A percentile compares a stretch with the other conserved stretches of the same genome.
Conservation (phyloP, 1,140 invertebrate species). For the Ectropis grisescens region DNA sequence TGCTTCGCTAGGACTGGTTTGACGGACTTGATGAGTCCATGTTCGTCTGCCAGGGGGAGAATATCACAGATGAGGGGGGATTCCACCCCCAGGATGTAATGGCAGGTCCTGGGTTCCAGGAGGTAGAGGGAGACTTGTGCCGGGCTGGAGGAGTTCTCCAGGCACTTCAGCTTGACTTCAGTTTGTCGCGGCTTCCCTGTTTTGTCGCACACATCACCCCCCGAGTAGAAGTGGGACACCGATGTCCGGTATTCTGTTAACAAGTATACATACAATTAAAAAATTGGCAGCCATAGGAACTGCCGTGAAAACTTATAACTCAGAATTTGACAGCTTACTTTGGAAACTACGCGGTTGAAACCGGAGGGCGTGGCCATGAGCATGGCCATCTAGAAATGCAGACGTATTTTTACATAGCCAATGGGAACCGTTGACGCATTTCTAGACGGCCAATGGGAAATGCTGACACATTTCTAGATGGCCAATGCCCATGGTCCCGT, state of each 20-base stretch:
- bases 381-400: too few relatives aligned
- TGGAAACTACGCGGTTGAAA: too few relatives aligned
- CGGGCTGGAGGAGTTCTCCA: constrained; percentile 75
- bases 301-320: too few relatives aligned
- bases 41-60: constrained; percentile 80
- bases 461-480: too few relatives aligned
- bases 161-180: constrained; percentile 90
- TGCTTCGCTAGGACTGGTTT: constrained; percentile 10
- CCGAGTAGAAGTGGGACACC: constrained; percentile 89
- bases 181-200: constrained; percentile 85
- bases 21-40: constrained; percentile 71
- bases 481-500: too few relatives aligned
- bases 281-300: too few relatives aligned
- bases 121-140: constrained; percentile 90
- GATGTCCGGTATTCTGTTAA: constrained; percentile 72
- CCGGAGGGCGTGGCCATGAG: too few relatives aligned
- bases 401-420: too few relatives aligned
- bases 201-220: constrained; percentile 88
- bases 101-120: constrained; percentile 90
- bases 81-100: constrained; percentile 93
- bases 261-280: too few relatives aligned
- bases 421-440: too few relatives aligned
- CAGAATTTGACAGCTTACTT: too few relatives aligned
- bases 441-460: too few relatives aligned
- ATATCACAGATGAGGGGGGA: constrained; percentile 91